Evolutionary conservation across 2,113 vertebrate species (phyloP).

Genomic region (Aegotheles bennettii): DNA sequence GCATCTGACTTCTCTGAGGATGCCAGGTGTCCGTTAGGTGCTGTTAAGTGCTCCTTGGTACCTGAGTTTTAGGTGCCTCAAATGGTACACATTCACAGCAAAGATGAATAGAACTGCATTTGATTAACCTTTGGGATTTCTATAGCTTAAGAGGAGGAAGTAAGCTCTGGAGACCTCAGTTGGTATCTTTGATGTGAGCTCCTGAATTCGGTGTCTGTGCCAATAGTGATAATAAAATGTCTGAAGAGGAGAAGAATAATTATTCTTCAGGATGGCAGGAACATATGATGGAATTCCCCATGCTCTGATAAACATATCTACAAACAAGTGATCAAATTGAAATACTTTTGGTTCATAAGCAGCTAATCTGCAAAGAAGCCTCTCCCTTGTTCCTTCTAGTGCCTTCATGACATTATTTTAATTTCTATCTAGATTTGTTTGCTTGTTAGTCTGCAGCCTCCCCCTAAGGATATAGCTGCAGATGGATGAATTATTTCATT

Average conservation of each 20-base stretch:
- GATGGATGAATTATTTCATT: conserved; percentile 71
- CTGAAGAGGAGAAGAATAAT: conserved; percentile 4
- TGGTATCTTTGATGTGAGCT: not conserved
- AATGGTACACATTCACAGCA: rapidly evolving
- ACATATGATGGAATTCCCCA: conserved; percentile 29
- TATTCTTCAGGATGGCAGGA: not conserved
- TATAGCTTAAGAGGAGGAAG: not conserved
- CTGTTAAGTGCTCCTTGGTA: not conserved
- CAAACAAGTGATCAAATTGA: conserved; percentile 52
- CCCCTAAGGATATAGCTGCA: conserved; percentile 63
- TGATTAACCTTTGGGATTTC: not conserved
- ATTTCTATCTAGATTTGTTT: conserved; percentile 63
- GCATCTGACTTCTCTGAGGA: not conserved
- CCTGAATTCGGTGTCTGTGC: not conserved
- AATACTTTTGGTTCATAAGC: conserved; percentile 43
- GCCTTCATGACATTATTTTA: conserved; percentile 35
- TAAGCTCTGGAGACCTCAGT: not conserved
- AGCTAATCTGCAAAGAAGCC: conserved; percentile 68
- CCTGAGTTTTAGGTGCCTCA: not conserved
- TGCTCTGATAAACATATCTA: conserved; percentile 30
- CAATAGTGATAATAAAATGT: not conserved
- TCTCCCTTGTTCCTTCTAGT: not conserved
- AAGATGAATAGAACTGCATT: not conserved
- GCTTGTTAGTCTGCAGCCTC: conserved; percentile 58
- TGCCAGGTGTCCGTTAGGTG: not conserved